Evolutionary conservation across 2,888 invertebrate genomes (phyloP), one percentile per base, ranked within the genome.

Genomic region (Lasioglossum marginatum): DNA sequence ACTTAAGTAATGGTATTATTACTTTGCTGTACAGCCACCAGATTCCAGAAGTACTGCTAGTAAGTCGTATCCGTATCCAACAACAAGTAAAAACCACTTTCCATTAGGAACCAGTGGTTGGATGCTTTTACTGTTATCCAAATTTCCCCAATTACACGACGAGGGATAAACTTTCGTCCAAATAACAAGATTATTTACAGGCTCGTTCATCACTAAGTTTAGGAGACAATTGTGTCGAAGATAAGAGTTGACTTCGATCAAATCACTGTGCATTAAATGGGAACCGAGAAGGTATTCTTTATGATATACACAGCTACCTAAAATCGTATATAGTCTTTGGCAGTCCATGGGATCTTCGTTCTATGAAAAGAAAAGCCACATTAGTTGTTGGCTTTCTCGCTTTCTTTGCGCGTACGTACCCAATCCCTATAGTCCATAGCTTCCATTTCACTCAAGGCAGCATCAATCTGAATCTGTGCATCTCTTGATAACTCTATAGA

Each of bases 381-480:
- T 79, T 63, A 85, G 27, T 77, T 57, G n/a, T 23, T 40, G 77
- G 14, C 34, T 48, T 34, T 94, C 45, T 34, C 71, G 75, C 63
- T 57, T 77, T 19, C 34, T 34, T 6, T 45, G 16, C 45, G 52
- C 1, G 34, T 34, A 63, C 74, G n/a, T 95, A 97, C 97, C 98
- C 98, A 98, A 95, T 98, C 98, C 91, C 98, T 96, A 95, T 98
- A 98, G 96, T 99, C 98, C 95, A 98, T 98, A 23, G 98, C 98
- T 95, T 98, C 98, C 95, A 98, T 96, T 95, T 98, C 98, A 91
- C 97, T 98, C 71, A 99, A 96, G 48, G 98, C 98, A 95, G 98
- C 98, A 94, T 98, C 98, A 78, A 98, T 97, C 95, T 98, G 97
- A 89, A 98, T 96, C 91, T 97, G 97, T 0, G 97, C 97, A 93